These are phyloP conservation scores for Cephus runcator DNA, from an alignment of 2,888 invertebrate genomes.

Conservation along the genomic window DNA sequence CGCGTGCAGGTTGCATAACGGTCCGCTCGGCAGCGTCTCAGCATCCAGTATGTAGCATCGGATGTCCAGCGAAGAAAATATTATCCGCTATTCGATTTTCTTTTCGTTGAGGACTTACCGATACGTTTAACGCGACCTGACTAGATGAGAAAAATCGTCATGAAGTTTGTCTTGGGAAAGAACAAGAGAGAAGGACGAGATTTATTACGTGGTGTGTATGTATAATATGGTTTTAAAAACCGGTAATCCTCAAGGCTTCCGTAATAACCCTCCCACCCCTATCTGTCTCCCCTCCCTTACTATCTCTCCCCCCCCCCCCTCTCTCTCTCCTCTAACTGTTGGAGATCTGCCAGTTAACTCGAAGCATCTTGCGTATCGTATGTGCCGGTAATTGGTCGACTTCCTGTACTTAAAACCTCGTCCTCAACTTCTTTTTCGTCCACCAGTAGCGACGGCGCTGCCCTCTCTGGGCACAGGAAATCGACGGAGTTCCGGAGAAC, in stretches of 20 bases:
- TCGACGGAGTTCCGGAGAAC: not conserved
- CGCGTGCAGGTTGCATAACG: constrained; percentile 56
- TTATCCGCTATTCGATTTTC: constrained; percentile 1
- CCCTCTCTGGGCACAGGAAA: not conserved
- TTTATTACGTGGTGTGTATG: not conserved
- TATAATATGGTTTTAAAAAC: not conserved
- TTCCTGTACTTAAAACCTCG: constrained; percentile 4
- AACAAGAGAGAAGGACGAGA: not conserved
- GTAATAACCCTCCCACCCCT: not conserved
- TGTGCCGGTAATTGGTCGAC: constrained; percentile 3
- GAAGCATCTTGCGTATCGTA: constrained; percentile 6
- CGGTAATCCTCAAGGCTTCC: not conserved
- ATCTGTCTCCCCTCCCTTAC: too few species aligned
- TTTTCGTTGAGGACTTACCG: not conserved
- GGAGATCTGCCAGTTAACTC: not conserved
- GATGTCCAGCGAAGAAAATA: constrained; percentile 16
- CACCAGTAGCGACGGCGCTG: not conserved
- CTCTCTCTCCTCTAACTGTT: not conserved
- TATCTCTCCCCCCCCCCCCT: too few species aligned
- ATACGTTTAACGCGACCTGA: not conserved
- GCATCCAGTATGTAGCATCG: constrained; percentile 42
- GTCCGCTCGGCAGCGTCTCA: constrained; percentile 34
- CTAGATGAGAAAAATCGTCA: not conserved
- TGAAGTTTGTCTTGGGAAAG: not conserved
- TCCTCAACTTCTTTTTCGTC: not conserved